Conservation (phyloP, 1,140 invertebrate species). For the Sitobion miscanthi region DNA sequence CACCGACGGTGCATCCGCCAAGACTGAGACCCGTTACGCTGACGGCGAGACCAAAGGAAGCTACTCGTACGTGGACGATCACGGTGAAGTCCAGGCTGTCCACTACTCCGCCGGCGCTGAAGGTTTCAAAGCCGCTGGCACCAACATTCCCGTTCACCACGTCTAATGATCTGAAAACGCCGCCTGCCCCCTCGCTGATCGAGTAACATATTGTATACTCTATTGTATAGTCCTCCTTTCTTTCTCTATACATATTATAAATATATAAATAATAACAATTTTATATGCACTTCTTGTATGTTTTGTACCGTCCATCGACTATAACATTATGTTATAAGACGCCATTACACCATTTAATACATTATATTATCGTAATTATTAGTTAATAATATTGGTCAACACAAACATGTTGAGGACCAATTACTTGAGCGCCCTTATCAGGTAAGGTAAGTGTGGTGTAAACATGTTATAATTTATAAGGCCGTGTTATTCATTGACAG, state of each 20-base stretch:
- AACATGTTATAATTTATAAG: no score
- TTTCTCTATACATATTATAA: background rate
- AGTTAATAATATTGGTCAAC: no score
- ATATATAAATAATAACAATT: background rate
- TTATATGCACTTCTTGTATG: background rate
- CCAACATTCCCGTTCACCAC: conserved; percentile 66
- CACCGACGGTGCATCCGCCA: conserved; percentile 70
- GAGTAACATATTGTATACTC: background rate
- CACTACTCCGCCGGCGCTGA: conserved; percentile 69
- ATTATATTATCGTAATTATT: no score
- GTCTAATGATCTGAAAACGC: background rate
- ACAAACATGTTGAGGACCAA: no score
- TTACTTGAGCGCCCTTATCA: no score
- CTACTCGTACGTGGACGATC: conserved; percentile 71
- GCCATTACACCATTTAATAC: no score
- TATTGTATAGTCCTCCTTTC: background rate
- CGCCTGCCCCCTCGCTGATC: background rate
- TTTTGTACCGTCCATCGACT: background rate
- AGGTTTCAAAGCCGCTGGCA: conserved; percentile 72
- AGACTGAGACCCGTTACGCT: conserved; percentile 68
- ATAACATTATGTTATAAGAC: background rate
- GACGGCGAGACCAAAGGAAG: conserved; percentile 72
- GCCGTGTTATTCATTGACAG: no score
- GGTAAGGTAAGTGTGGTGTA: no score
- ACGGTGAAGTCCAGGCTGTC: conserved; percentile 70